Evolutionary conservation across 2,113 vertebrate genomes (phyloP).

Genomic region (Octodon degus): DNA sequence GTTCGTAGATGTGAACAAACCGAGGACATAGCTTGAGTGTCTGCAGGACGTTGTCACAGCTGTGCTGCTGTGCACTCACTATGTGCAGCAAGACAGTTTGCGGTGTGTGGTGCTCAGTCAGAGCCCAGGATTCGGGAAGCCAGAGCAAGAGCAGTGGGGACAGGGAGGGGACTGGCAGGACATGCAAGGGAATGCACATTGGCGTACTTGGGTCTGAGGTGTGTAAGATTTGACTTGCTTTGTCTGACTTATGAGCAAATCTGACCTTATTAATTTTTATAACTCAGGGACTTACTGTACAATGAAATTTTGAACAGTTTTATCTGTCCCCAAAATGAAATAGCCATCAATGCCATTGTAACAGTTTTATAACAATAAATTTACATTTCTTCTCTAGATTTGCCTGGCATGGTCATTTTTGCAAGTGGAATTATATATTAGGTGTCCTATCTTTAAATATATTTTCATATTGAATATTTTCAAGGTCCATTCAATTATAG

Average conservation of each 20-base stretch:
- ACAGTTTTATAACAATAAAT: background rate
- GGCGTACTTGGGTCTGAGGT: background rate
- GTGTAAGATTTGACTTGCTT: background rate
- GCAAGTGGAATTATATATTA: background rate
- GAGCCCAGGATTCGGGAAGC: background rate
- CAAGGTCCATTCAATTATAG: background rate
- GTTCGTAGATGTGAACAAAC: background rate
- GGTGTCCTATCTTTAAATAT: background rate
- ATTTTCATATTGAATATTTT: background rate
- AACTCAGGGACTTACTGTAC: background rate
- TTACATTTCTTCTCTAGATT: background rate
- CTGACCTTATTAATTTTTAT: background rate
- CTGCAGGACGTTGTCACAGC: background rate
- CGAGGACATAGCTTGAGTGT: accelerated
- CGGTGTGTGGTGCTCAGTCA: background rate
- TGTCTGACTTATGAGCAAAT: background rate
- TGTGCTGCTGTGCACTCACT: background rate
- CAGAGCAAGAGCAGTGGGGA: background rate
- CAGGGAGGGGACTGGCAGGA: background rate
- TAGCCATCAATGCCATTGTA: background rate
- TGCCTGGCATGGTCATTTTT: background rate
- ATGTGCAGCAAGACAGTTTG: background rate
- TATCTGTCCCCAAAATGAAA: background rate
- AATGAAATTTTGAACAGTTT: background rate
- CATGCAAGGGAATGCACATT: accelerated